Conservation (phyloP, 2,888 invertebrate genomes). For the Harmothoe impar region DNA sequence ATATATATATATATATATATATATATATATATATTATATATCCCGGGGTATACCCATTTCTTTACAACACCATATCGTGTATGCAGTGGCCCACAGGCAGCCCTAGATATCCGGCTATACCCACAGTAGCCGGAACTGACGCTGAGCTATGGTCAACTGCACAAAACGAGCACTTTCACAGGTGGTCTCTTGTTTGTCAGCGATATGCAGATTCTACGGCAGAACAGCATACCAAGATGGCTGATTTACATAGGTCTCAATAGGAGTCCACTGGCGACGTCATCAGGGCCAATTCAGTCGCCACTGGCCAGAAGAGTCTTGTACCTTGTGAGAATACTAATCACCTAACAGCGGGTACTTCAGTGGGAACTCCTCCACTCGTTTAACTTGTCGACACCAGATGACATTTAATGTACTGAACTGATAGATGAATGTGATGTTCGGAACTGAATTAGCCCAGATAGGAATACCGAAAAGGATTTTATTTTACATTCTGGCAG, state of each 20-base stretch:
- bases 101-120: neutral
- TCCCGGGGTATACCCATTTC: no score
- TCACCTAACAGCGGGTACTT: neutral
- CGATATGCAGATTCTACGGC: slow-evolving; percentile 21
- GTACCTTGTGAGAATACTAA: neutral
- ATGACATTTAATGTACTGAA: neutral
- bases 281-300: slow-evolving; percentile 7
- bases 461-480: no score
- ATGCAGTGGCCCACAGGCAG: no score
- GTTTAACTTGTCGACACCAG: neutral
- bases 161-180: neutral
- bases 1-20: no score
- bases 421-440: no score
- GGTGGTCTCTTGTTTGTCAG: slow-evolving; percentile 25
- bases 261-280: neutral
- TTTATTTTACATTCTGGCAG: no score
- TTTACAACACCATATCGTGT: no score
- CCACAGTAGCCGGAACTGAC: neutral
- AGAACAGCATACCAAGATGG: slow-evolving; percentile 6
- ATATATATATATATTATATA: no score
- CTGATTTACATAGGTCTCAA: slow-evolving; percentile 7
- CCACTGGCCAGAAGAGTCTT: neutral
- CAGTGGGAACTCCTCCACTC: neutral
- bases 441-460: no score
- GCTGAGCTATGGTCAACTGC: neutral